phyloP scores from a whole-genome alignment of 2,888 invertebrate species.

The Oscheius sp. region DNA sequence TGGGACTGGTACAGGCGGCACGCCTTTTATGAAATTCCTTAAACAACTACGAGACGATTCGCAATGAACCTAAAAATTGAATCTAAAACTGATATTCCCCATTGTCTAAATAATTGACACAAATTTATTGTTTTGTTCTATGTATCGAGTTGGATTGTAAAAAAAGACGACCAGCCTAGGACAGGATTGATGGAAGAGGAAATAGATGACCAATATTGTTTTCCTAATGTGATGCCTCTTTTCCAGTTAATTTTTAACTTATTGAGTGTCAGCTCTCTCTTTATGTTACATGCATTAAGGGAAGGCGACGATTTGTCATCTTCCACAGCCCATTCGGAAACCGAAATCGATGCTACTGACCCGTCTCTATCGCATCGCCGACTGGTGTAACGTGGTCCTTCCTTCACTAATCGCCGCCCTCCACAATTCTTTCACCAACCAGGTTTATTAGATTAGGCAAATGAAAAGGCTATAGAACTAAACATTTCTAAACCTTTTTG shows the following conservation, averaged over 20 bases:
- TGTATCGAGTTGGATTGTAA: no score
- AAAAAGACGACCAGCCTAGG: no score
- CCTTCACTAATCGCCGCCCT: constrained; percentile 24
- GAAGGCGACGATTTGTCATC: neutral
- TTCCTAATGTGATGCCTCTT: neutral
- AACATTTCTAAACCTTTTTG: neutral
- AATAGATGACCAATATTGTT: no score
- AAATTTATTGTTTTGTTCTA: no score
- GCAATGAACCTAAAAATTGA: neutral
- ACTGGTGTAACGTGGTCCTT: constrained; percentile 19
- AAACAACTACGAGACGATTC: constrained; percentile 34
- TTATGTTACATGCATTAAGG: neutral
- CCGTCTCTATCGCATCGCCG: constrained; percentile 8
- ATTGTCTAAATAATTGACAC: no score
- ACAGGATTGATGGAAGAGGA: no score
- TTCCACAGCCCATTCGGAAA: neutral
- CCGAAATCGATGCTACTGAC: constrained; percentile 4
- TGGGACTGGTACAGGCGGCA: constrained; percentile 36
- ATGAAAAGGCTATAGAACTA: no score
- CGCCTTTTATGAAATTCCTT: constrained; percentile 35
- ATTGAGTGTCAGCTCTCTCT: no score
- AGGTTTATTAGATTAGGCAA: constrained; percentile 24
- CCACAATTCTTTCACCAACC: constrained; percentile 8
- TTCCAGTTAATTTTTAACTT: no score
- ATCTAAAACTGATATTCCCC: no score